Conservation (phyloP, 2,888 invertebrate species). For the Oligia strigilis region DNA sequence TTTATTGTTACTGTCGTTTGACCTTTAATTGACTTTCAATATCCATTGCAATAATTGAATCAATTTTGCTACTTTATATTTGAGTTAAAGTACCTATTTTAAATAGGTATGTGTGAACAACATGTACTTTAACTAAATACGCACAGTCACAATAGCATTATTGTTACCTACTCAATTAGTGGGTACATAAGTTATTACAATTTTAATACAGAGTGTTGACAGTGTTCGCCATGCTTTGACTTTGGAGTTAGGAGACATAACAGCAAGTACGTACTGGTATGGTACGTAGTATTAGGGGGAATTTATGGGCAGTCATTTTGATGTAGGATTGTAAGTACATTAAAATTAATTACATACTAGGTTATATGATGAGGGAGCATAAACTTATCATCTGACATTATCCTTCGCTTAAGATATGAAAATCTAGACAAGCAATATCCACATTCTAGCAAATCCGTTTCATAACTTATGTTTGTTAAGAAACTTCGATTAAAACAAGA, state of each 20-base stretch:
- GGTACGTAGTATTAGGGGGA: neutral
- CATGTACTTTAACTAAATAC: neutral
- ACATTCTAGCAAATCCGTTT: neutral
- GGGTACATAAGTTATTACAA: too few species aligned
- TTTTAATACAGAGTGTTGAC: neutral
- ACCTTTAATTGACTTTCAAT: slow-evolving; percentile 12
- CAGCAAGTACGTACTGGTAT: neutral
- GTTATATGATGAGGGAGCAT: neutral
- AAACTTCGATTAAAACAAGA: neutral
- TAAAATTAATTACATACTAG: neutral
- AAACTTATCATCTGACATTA: neutral
- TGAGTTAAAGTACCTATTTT: neutral
- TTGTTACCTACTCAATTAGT: neutral
- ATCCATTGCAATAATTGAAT: slow-evolving; percentile 6
- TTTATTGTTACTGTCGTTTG: slow-evolving; percentile 9
- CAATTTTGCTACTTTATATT: neutral
- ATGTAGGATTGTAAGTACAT: neutral
- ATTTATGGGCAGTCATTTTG: neutral
- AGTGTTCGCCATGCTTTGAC: neutral
- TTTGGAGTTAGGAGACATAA: neutral
- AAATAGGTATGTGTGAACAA: neutral
- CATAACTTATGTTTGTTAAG: neutral
- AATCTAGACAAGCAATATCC: slow-evolving; percentile 5
- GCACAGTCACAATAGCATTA: neutral
- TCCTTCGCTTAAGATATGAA: neutral